Evolutionary conservation across 2,888 invertebrate species (phyloP).

Genomic region (Mythimna lalbum): DNA sequence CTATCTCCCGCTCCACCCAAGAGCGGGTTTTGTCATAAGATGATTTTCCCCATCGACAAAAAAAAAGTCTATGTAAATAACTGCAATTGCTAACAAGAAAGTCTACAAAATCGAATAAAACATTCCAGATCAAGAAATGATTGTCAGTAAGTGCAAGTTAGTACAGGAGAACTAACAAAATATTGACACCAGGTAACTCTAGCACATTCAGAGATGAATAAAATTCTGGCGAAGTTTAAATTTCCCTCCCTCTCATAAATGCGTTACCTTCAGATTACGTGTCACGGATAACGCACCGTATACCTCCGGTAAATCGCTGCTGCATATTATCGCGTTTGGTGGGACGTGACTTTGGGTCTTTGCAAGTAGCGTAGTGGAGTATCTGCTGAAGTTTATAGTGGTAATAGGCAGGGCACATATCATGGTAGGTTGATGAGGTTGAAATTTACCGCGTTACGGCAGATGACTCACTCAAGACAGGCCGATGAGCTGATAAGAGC

Average conservation of each 20-base stretch:
- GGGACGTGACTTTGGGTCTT: conserved; percentile 14
- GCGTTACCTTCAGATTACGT: conserved; percentile 40
- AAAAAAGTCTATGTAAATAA: no score
- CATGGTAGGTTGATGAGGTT: no score
- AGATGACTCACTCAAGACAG: no score
- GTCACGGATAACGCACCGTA: conserved; percentile 39
- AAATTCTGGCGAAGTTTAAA: conserved; percentile 13
- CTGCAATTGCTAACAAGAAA: background rate
- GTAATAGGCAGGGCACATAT: no score
- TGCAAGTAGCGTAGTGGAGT: conserved; percentile 11
- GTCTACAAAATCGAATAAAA: background rate
- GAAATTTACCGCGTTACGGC: no score
- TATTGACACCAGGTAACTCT: background rate
- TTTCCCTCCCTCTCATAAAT: conserved; percentile 23
- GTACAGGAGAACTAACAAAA: background rate
- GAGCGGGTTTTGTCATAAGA: no score
- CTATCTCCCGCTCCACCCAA: no score
- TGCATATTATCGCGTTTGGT: conserved; percentile 38
- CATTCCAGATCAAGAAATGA: background rate
- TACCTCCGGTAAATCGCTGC: conserved; percentile 40
- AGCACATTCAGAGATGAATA: background rate
- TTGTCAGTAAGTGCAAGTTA: background rate
- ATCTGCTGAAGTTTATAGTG: background rate
- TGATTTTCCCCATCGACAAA: no score
- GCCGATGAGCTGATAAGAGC: no score